Evolutionary conservation across 2,888 invertebrate genomes (phyloP).

Genomic region (Dilophus febrilis): DNA sequence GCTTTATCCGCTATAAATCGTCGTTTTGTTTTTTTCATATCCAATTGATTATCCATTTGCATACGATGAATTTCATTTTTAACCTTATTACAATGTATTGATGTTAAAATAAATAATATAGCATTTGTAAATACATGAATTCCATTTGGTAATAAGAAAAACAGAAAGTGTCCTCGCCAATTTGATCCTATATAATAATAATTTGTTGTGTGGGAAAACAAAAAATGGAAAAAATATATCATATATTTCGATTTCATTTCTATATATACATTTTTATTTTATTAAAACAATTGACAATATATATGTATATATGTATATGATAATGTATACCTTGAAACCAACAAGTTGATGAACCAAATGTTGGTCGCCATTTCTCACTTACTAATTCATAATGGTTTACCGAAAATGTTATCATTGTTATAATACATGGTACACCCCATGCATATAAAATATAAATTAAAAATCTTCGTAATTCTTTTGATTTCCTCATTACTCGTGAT

Average conservation of each 20-base stretch:
- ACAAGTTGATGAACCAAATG: constrained; percentile 43
- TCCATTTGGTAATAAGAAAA: constrained; percentile 48
- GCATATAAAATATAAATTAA: constrained; percentile 50
- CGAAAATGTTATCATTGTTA: constrained; percentile 37
- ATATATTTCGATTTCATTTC: too few species aligned
- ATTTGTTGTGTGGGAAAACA: not conserved
- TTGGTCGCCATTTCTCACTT: constrained; percentile 35
- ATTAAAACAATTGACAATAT: too few species aligned
- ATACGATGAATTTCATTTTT: constrained; percentile 57
- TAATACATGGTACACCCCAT: constrained; percentile 44
- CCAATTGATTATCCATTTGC: constrained; percentile 32
- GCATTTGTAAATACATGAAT: constrained; percentile 46
- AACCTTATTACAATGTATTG: constrained; percentile 50
- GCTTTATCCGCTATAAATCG: constrained; percentile 35
- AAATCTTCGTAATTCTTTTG: constrained; percentile 38
- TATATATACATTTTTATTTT: too few species aligned
- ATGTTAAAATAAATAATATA: constrained; percentile 48
- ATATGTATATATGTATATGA: not conserved
- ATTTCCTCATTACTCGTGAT: constrained; percentile 30
- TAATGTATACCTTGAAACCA: constrained; percentile 43
- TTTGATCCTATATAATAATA: constrained; percentile 19
- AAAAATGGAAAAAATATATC: constrained; percentile 2
- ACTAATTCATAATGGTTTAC: constrained; percentile 36
- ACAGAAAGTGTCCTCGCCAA: constrained; percentile 32
- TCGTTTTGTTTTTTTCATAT: constrained; percentile 39